Conservation (phyloP, 2,113 vertebrate genomes). For the Oryzias celebensis region DNA sequence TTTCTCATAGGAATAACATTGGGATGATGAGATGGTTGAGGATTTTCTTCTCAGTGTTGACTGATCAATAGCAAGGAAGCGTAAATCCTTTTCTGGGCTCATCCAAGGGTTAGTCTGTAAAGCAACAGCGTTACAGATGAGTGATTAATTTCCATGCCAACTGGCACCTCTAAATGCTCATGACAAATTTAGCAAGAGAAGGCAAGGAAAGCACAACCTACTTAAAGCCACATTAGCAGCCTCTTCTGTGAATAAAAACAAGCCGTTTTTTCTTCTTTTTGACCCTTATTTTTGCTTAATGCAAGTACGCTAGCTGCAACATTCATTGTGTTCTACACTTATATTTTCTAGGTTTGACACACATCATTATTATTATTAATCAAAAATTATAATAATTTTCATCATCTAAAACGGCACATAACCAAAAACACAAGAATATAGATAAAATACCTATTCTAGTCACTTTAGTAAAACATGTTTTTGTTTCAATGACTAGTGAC, state of each 20-base stretch:
- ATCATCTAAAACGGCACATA: background rate
- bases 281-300: background rate
- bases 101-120: constrained; percentile 27
- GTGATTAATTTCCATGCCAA: constrained; percentile 28
- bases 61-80: constrained; percentile 27
- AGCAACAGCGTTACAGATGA: constrained; percentile 13
- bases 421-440: no score
- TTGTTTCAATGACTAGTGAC: background rate
- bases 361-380: background rate
- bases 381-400: background rate
- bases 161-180: constrained; percentile 16
- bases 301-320: background rate
- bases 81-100: constrained; percentile 9
- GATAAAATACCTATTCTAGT: no score
- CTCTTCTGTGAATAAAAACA: background rate
- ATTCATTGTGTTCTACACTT: constrained; percentile 1
- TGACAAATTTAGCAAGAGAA: constrained; percentile 18
- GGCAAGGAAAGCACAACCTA: constrained; percentile 1
- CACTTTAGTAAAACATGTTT: background rate
- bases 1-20: constrained; percentile 4
- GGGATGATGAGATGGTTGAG: background rate
- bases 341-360: background rate
- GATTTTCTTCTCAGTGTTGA: background rate
- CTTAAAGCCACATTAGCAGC: constrained; percentile 12
- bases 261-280: background rate